These are phyloP conservation scores for Siniperca undulata DNA, from an alignment of 2,797 vertebrate genomes.

Conservation along the genomic window DNA sequence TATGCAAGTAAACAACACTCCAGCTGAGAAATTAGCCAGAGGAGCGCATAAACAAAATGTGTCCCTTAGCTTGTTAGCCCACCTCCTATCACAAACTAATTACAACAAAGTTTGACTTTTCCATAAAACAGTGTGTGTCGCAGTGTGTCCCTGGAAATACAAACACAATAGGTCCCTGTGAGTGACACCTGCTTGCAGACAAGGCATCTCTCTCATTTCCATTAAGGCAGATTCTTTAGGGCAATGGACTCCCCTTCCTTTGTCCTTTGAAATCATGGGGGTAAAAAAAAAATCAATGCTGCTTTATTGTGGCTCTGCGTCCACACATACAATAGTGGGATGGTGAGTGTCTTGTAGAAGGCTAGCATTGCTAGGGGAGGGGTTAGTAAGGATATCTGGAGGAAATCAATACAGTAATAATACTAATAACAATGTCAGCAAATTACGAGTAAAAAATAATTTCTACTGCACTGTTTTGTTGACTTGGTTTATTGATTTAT, in stretches of 20 bases:
- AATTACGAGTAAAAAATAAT: slow-evolving; percentile 4
- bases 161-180: slow-evolving; percentile 44
- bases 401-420: slow-evolving; percentile 71
- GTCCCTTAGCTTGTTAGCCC: slow-evolving; percentile 72
- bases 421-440: slow-evolving; percentile 33
- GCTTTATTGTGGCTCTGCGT: slow-evolving; percentile 71
- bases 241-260: slow-evolving; percentile 51
- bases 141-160: slow-evolving; percentile 47
- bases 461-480: slow-evolving; percentile 1
- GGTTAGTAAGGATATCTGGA: slow-evolving; percentile 52
- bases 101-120: slow-evolving; percentile 65
- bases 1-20: slow-evolving; percentile 71
- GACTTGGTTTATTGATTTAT: slow-evolving; percentile 36
- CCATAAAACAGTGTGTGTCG: slow-evolving; percentile 40
- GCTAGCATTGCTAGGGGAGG: slow-evolving; percentile 28
- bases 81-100: slow-evolving; percentile 69
- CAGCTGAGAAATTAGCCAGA: slow-evolving; percentile 75
- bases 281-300: slow-evolving; percentile 72
- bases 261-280: slow-evolving; percentile 77
- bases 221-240: slow-evolving; percentile 49
- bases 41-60: slow-evolving; percentile 72
- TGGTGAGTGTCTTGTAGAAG: slow-evolving; percentile 58
- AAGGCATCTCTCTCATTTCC: slow-evolving; percentile 39
- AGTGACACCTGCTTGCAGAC: slow-evolving; percentile 67
- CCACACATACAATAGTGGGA: slow-evolving; percentile 55